Percentiles rank a stretch among this genome's conserved stretches.
Conservation (phyloP, 2,797 vertebrate species). For the Onychomys torridus region DNA sequence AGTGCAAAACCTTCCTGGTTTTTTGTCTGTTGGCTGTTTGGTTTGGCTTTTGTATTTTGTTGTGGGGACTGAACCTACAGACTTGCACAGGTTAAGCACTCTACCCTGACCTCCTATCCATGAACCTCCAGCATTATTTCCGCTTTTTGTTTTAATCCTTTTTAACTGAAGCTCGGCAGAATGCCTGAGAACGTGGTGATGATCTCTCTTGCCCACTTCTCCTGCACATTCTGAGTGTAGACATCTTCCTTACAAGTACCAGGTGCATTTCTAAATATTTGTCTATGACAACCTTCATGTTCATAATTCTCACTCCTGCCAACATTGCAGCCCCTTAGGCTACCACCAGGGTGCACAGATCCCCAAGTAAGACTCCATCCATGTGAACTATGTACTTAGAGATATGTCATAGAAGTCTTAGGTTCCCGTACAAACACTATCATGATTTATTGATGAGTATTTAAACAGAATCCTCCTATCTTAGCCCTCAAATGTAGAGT, state of each 20-base stretch:
- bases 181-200: background rate
- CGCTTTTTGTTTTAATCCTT: conserved; percentile 37
- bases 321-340: background rate
- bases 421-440: background rate
- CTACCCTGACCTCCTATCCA: background rate
- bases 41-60: background rate
- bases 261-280: conserved; percentile 40
- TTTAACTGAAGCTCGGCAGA: background rate
- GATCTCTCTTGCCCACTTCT: background rate
- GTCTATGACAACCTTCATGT: background rate
- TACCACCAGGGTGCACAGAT: background rate
- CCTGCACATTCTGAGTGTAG: background rate
- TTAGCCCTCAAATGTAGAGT: background rate
- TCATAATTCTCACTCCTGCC: background rate
- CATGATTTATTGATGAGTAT: background rate
- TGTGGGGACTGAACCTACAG: background rate
- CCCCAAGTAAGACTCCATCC: background rate
- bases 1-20: background rate
- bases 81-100: background rate
- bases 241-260: background rate
- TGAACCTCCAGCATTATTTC: background rate
- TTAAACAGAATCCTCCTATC: background rate
- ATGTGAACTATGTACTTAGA: background rate
- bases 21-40: background rate
- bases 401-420: background rate